Evolutionary conservation across 2,888 invertebrate genomes (phyloP), one percentile per base, ranked within the genome.

Genomic region (Hedychridium roseum): DNA sequence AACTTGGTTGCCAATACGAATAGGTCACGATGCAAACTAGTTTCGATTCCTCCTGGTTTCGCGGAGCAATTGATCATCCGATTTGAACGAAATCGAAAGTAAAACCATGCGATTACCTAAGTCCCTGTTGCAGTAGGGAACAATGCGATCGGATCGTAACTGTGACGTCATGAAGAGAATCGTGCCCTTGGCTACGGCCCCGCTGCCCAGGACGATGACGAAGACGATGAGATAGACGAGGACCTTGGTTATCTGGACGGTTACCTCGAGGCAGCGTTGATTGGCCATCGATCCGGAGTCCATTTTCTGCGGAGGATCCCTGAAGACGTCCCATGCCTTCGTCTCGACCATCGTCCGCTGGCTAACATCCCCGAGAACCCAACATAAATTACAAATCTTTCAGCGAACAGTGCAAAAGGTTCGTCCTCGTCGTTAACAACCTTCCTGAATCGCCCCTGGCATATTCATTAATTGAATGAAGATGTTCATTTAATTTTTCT

Each of bases 311-410:
- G 96, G 95, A 64, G 94, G 90, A 80, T 94, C 90, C 74, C 94
- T 84, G 83, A 97, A 97, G 50, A 96, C 94, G 85, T 97, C 96
- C 97, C 97, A 97, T 87, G 90, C 91, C 88, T 93, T 93, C 67
- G 91, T 91, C 79, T 92, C 92, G 73, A 88, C 88, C 66, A 91
- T 87, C 53, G 91, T 91, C 73, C 92, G 84, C 80, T 89, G 89
- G 76, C 92, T 92, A n/a, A n/a, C n/a, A n/a, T n/a, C n/a, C n/a
- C n/a, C n/a, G n/a, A n/a, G n/a, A n/a, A n/a, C n/a, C n/a, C n/a
- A n/a, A 23, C 9, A 23, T 23, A 23, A 6, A 23, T 23, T 23
- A 6, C 23, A 23, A 23, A 23, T 23, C 23, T n/a, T n/a, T n/a
- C n/a, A n/a, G n/a, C n/a, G n/a, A n/a, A n/a, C n/a, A n/a, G n/a